Evolutionary conservation across 2,888 invertebrate genomes (phyloP).

Genomic region (Leptopilina drosophilae): DNA sequence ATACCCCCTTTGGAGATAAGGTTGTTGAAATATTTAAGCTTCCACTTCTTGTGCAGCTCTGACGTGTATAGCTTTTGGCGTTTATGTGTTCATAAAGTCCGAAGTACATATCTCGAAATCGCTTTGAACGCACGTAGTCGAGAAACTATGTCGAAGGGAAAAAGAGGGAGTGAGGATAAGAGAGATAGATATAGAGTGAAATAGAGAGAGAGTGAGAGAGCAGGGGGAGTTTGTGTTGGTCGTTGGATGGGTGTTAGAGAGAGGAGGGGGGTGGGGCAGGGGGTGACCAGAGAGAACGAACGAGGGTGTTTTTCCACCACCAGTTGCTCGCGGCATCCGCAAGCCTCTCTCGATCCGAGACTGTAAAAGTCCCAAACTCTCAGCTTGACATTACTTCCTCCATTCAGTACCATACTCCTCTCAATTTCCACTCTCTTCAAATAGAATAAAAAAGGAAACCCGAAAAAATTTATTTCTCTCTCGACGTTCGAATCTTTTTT

Average conservation of each 20-base stretch:
- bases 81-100: slow-evolving; percentile 72
- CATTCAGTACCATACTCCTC: slow-evolving; percentile 22
- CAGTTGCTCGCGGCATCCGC: slow-evolving; percentile 73
- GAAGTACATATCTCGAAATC: slow-evolving; percentile 65
- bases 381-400: slow-evolving; percentile 35
- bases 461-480: background rate
- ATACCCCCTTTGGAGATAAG: slow-evolving; percentile 16
- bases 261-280: slow-evolving; percentile 1
- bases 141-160: slow-evolving; percentile 56
- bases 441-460: too few species aligned
- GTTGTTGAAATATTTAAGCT: slow-evolving; percentile 39
- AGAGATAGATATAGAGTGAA: slow-evolving; percentile 53
- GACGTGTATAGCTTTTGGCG: slow-evolving; percentile 61
- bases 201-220: slow-evolving; percentile 57
- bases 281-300: slow-evolving; percentile 68
- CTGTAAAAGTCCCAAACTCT: slow-evolving; percentile 51
- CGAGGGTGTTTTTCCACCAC: slow-evolving; percentile 77
- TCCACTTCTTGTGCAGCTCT: slow-evolving; percentile 38
- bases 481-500: too few species aligned
- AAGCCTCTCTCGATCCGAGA: slow-evolving; percentile 57
- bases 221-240: slow-evolving; percentile 64
- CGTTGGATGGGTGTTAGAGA: slow-evolving; percentile 59
- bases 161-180: slow-evolving; percentile 49
- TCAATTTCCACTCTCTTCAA: slow-evolving; percentile 7
- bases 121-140: slow-evolving; percentile 64